These are phyloP conservation scores for Macropodus opercularis DNA, from an alignment of 2,797 vertebrate species.

Conservation along the genomic window DNA sequence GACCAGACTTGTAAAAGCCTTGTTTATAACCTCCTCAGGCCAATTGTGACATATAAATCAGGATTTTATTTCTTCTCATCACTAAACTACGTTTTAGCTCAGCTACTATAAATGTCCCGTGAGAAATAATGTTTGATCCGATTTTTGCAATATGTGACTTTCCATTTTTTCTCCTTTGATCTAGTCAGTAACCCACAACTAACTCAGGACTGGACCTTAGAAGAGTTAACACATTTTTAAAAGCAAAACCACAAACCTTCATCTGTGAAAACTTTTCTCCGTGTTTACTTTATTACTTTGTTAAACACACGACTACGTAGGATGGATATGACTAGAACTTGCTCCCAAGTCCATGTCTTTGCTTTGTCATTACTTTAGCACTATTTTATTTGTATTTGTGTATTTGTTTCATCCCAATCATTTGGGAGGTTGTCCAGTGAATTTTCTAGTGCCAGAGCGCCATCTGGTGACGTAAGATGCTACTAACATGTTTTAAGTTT, in stretches of 20 bases:
- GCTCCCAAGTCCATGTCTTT: background rate
- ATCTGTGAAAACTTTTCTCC: too few species aligned
- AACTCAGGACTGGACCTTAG: too few species aligned
- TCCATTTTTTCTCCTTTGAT: too few species aligned
- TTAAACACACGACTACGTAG: too few species aligned
- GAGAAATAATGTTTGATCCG: too few species aligned
- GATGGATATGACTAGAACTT: too few species aligned
- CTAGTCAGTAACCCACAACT: too few species aligned
- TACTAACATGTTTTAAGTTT: background rate
- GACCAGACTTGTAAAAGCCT: background rate
- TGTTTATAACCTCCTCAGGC: slow-evolving; percentile 6
- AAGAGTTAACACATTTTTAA: too few species aligned
- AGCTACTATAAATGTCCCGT: background rate
- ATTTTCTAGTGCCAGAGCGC: slow-evolving; percentile 33
- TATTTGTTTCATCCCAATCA: background rate
- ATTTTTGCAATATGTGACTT: too few species aligned
- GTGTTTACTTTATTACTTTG: too few species aligned
- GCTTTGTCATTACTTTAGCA: background rate
- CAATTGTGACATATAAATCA: background rate
- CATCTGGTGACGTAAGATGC: slow-evolving; percentile 48
- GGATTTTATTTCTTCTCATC: slow-evolving; percentile 17
- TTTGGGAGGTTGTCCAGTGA: background rate
- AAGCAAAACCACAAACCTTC: too few species aligned
- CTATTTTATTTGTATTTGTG: background rate
- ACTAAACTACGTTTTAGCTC: slow-evolving; percentile 8